These are phyloP conservation scores for Menura novaehollandiae DNA, from an alignment of 2,113 vertebrate species.

Conservation along the genomic window DNA sequence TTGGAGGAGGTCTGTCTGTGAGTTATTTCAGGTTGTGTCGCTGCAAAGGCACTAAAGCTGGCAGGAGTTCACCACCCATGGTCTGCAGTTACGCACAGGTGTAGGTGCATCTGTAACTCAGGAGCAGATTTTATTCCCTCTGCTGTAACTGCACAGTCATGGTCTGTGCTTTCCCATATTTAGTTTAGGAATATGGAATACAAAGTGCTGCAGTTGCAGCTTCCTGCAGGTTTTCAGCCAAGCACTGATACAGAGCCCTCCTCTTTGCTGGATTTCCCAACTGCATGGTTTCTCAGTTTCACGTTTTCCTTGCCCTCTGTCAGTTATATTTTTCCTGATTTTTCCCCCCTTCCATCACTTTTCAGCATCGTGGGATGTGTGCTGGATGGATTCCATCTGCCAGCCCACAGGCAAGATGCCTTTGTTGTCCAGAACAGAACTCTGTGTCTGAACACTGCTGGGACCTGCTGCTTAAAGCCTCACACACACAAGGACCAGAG, in stretches of 20 bases:
- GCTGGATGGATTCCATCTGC: not conserved
- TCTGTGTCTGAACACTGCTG: not conserved
- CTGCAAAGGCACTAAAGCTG: not conserved
- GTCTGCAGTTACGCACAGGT: not conserved
- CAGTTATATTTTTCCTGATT: not conserved
- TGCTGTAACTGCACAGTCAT: not conserved
- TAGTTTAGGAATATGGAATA: not conserved
- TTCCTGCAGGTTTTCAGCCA: not conserved
- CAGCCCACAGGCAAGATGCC: not conserved
- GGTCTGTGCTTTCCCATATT: not conserved
- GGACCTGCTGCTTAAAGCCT: not conserved
- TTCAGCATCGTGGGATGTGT: not conserved
- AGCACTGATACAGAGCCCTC: not conserved
- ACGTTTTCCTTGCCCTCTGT: not conserved
- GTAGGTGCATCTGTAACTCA: not conserved
- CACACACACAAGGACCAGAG: not conserved
- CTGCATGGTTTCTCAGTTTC: not conserved
- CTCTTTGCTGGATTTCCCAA: not conserved
- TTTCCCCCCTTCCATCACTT: not conserved
- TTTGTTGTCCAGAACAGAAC: conserved; percentile 3
- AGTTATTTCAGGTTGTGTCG: not conserved
- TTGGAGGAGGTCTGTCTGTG: not conserved
- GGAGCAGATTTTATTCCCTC: not conserved
- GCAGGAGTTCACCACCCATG: not conserved
- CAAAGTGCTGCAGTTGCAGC: not conserved